Evolutionary conservation across 2,113 vertebrate genomes (phyloP), one percentile per base, ranked within the genome.

Genomic region (Antechinus stuartii): DNA sequence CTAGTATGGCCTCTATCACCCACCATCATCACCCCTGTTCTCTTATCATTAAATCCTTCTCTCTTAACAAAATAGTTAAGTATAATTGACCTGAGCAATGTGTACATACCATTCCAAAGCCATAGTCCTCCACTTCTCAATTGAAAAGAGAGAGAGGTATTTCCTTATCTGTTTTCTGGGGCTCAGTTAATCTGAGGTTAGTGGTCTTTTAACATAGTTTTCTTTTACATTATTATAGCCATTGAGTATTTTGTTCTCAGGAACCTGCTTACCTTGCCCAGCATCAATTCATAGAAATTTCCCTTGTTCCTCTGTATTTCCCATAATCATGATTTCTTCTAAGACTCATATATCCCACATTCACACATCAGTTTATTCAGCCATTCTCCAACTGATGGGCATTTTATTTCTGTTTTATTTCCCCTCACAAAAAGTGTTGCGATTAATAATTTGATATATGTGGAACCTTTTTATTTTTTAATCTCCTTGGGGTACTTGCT

Each of bases 11-110:
- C n/a, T 42, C 68, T 52, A 9, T 52, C 14, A 42, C 19, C 1
- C 5, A n/a, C 6, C 5, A 11, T 1, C 68, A 8, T 0, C 14
- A 1, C 61, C 61, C 30, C 11, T 26, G 1, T 8, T 16, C 61
- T 16, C 35, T n/a, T n/a, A 76, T n/a, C 68, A 84, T 84, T 22
- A 84, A 84, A 84, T 42, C 68, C 16, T 84, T n/a, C n/a, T n/a
- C 19, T 76, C 2, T 84, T 84, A 42, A 42, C 68, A 42, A 84
- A 84, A 42, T 19, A 42, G 6, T 84, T 84, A 84, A 84, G 35
- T 23, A 42, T 42, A n/a, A 84, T 35, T 84, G 68, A 42, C n/a
- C 19, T 42, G 68, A 35, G n/a, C n/a, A 42, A 22, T n/a, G 68
- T 84, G 7, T 42, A 42, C 19, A 42, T 42, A 84, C 16, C 35